Base-by-base conservation (phyloP, 2,888 invertebrate species). In the Ectemnius lituratus region DNA sequence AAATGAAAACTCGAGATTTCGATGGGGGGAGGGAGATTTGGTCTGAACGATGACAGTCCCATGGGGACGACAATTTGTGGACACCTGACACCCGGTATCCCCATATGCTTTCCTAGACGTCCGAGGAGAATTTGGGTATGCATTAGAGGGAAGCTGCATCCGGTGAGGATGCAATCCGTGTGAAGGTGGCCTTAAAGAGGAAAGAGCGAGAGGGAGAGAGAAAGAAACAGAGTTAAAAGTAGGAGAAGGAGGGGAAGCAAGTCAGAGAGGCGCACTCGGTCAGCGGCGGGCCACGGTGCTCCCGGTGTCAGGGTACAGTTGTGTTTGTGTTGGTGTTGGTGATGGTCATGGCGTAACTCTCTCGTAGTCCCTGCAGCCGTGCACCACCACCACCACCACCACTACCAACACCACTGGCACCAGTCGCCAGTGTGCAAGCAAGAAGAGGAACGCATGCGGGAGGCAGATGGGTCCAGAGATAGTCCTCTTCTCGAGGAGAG, bases 401-500 rank as follows among this genome's bases (percentile, higher is more conserved):
- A 37, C 37, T 8, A 23, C 23, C 23, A 23, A 23, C 23, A 23
- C 23, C 23, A 23, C 2, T 2, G 20, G 1, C 23, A 23, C 18
- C 4, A 23, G 23, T 23, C 60, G 60, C n/a, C 28, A 23, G 8
- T 16, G 46, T 6, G 4, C n/a, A n/a, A 13, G 52, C n/a, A 52
- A 16, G 46, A 46, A 49, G 67, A 47, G 66, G 61, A 52, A 60
- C 60, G 66, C 58, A 62, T 60, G 71, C 68, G 73, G 71, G 71
- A 79, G 78, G 78, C 62, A 86, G 88, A 87, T 87, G 84, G 87
- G 81, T 82, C 85, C 77, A 63, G 80, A 83, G 88, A 89, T 89
- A 88, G 84, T 81, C 37, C 37, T 37, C 37, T 37, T 37, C 37
- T 11, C 84, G 79, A 75, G 80, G 85, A 82, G 85, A 79, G 79